Evolutionary conservation across 2,113 vertebrate genomes (phyloP), one percentile per base, ranked within the genome.

Genomic region (Cromileptes altivelis): DNA sequence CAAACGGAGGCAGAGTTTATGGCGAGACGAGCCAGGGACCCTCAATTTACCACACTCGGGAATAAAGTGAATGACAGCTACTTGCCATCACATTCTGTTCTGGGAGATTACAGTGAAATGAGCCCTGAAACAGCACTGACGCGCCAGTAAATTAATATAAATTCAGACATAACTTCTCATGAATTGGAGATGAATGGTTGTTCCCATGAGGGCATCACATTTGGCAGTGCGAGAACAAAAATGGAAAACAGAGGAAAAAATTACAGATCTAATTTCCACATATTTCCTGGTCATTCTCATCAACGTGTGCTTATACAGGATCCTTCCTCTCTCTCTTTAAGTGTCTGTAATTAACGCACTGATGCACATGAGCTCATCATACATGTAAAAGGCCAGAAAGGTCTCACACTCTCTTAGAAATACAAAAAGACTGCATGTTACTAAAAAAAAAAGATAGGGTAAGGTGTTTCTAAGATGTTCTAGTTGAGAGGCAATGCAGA

Each of bases 151-250:
- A 74, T 78, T 1, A 33, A 69, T 5, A 53, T 64, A 53, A 55
- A 33, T 67, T 2, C 69, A 49, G 4, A 70, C 37, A 25, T 53
- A 70, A 78, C 78, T 33, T 6, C 33, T 62, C 27, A 62, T 14
- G 17, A 85, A 75, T 56, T 42, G 23, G 42, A 25, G 45, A 4
- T 55, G 63, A 33, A 30, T 53, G 19, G 52, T 23, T 67, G 60
- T 18, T 52, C 53, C 15, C 14, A 1, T 3, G 14, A 0, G 10
- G 21, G 17, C 18, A 21, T 49, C 27, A 74, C 15, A 53, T 53
- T 65, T 23, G 18, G 7, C 52, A 11, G 19, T 14, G 8, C 10
- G 12, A 49, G 40, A 49, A 60, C 17, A 55, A 18, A 61, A 8
- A 68, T 42, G n/a, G 4, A 64, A 58, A 50, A 30, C 52, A 50